These are phyloP conservation scores for Cydia fagiglandana DNA, from an alignment of 1,140 invertebrate genomes.

Conservation along the genomic window DNA sequence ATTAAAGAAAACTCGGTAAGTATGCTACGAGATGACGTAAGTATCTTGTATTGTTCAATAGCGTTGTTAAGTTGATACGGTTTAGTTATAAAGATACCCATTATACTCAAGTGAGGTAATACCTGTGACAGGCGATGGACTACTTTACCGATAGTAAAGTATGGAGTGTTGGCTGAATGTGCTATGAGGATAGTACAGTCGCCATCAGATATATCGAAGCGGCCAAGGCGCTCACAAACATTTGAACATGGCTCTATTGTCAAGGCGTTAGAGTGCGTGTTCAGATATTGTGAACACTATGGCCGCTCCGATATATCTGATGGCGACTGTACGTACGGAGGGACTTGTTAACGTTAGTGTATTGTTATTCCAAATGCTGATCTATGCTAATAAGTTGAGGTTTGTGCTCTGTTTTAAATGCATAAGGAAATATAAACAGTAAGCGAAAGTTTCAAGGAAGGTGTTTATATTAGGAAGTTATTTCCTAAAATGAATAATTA, in stretches of 20 bases:
- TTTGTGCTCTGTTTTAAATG: constrained; percentile 16
- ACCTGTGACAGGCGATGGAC: neutral
- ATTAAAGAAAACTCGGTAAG: neutral
- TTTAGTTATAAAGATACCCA: constrained; percentile 3
- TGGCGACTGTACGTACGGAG: too few species aligned
- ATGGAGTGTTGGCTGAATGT: neutral
- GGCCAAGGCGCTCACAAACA: too few species aligned
- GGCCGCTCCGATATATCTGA: too few species aligned
- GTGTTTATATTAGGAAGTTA: neutral
- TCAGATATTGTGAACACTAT: too few species aligned
- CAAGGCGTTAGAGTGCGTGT: too few species aligned
- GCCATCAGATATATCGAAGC: too few species aligned
- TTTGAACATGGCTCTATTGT: too few species aligned
- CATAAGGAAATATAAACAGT: constrained; percentile 18
- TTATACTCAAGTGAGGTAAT: neutral
- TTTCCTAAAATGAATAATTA: too few species aligned
- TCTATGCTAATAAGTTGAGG: neutral
- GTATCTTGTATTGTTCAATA: constrained; percentile 13
- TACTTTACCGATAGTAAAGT: constrained; percentile 3
- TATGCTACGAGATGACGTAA: neutral
- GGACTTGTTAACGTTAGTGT: neutral
- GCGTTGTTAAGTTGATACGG: neutral
- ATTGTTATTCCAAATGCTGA: constrained; percentile 16
- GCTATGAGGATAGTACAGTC: neutral
- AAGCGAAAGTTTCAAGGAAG: neutral